These are phyloP conservation scores for Moxostoma hubbsi DNA, from an alignment of 2,797 vertebrate species.

Conservation along the genomic window DNA sequence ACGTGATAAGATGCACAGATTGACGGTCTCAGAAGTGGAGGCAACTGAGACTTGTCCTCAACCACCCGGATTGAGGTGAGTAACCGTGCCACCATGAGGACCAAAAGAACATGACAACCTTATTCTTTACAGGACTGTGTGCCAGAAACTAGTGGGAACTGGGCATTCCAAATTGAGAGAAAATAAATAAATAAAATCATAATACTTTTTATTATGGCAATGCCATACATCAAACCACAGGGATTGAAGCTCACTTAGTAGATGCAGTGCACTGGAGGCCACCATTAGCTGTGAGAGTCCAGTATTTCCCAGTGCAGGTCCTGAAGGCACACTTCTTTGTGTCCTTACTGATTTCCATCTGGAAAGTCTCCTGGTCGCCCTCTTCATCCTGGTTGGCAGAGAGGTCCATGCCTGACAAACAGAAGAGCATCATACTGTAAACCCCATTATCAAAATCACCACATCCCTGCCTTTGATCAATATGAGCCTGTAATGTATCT, in stretches of 20 bases:
- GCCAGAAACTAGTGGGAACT: too few relatives aligned
- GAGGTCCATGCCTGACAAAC: constrained; percentile 90
- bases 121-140: background rate
- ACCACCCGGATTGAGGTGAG: too few relatives aligned
- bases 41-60: too few relatives aligned
- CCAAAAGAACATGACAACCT: constrained; percentile 2
- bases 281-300: constrained; percentile 92
- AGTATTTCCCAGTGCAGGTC: constrained; percentile 96
- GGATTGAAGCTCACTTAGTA: constrained; percentile 83
- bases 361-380: constrained; percentile 96
- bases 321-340: constrained; percentile 96
- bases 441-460: constrained; percentile 3
- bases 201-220: too few relatives aligned
- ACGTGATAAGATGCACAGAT: too few relatives aligned
- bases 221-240: too few relatives aligned
- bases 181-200: too few relatives aligned
- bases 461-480: background rate
- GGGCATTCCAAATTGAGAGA: too few relatives aligned
- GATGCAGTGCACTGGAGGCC: constrained; percentile 96
- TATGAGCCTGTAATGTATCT: background rate
- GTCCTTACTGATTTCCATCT: constrained; percentile 95
- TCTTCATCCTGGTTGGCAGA: constrained; percentile 98
- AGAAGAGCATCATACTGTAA: background rate
- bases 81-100: too few relatives aligned
- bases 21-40: too few relatives aligned